Evolutionary conservation across 2,888 invertebrate genomes (phyloP).

Genomic region (Hipparchia semele): DNA sequence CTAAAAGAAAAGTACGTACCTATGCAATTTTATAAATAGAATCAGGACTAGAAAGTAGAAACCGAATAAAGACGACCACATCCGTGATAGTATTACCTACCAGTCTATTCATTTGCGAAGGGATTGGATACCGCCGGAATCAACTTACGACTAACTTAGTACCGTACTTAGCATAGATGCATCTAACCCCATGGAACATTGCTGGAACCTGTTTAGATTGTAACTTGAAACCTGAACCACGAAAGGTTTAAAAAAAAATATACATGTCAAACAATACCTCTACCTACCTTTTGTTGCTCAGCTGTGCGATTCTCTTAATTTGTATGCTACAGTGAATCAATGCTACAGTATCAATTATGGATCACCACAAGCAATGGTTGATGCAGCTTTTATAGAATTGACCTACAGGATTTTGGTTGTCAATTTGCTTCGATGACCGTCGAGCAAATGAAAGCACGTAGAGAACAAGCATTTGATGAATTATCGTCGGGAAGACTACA

Average conservation of each 20-base stretch:
- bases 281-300: no score
- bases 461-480: no score
- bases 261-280: no score
- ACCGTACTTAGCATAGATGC: neutral
- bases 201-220: constrained; percentile 3
- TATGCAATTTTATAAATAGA: neutral
- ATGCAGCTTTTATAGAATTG: no score
- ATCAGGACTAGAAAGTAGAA: neutral
- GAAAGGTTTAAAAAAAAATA: neutral
- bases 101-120: constrained; percentile 4
- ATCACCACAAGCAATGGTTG: no score
- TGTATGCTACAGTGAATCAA: no score
- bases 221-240: neutral
- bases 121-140: neutral
- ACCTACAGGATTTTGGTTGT: no score
- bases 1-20: neutral
- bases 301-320: no score
- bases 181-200: neutral
- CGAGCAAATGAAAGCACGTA: no score
- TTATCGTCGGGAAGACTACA: no score
- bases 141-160: neutral
- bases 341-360: no score
- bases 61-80: constrained; percentile 12
- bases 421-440: no score
- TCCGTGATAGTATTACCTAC: constrained; percentile 3